Conservation (phyloP, 1,140 invertebrate species). For the Bicyclus anynana region DNA sequence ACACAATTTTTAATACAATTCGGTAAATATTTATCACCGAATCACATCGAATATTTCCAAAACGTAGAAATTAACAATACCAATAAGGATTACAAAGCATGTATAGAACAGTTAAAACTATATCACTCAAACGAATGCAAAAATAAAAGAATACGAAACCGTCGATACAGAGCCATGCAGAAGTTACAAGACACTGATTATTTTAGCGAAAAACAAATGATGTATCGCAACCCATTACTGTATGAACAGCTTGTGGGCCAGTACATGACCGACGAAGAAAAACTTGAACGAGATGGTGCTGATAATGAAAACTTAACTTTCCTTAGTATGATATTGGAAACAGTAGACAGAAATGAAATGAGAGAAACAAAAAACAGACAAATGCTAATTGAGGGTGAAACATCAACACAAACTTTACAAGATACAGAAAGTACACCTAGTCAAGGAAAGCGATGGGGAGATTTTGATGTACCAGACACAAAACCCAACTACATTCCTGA, state of each 20-base stretch:
- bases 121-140: constrained; percentile 75
- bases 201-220: constrained; percentile 95
- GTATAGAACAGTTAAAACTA: constrained; percentile 77
- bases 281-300: constrained; percentile 79
- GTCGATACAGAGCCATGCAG: constrained; percentile 89
- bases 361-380: constrained; percentile 81
- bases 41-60: constrained; percentile 85
- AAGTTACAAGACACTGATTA: constrained; percentile 86
- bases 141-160: constrained; percentile 84
- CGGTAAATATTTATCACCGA: constrained; percentile 82
- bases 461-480: constrained; percentile 66
- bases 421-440: constrained; percentile 25
- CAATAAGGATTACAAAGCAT: constrained; percentile 80
- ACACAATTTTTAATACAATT: constrained; percentile 86
- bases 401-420: constrained; percentile 11
- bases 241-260: constrained; percentile 93
- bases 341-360: constrained; percentile 81
- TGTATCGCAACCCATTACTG: constrained; percentile 90
- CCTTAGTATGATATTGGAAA: constrained; percentile 83
- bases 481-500: constrained; percentile 40
- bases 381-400: constrained; percentile 67
- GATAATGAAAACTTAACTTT: constrained; percentile 81
- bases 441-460: constrained; percentile 69
- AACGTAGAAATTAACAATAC: constrained; percentile 64
- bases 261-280: constrained; percentile 88